Evolutionary conservation across 2,888 invertebrate genomes (phyloP).

Genomic region (Drosophila paucipuncta): DNA sequence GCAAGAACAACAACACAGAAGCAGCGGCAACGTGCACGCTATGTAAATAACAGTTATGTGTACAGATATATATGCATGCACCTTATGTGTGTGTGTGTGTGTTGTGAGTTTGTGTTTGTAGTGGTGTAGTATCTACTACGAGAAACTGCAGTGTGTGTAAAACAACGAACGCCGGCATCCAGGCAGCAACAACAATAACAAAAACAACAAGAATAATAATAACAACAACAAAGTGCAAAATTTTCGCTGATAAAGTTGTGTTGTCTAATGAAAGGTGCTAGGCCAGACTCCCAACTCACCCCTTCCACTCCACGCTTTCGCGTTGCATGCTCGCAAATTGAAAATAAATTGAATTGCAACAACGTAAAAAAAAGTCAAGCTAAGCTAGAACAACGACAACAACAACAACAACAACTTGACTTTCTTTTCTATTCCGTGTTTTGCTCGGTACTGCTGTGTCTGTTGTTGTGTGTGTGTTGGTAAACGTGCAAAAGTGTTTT

Average conservation of each 20-base stretch:
- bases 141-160: constrained; percentile 51
- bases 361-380: constrained; percentile 68
- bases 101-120: constrained; percentile 17
- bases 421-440: constrained; percentile 11
- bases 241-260: constrained; percentile 68
- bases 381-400: constrained; percentile 21
- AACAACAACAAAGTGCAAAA: constrained; percentile 47
- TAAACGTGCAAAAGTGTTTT: constrained; percentile 56
- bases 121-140: constrained; percentile 49
- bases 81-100: constrained; percentile 27
- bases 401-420: constrained; percentile 32
- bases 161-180: constrained; percentile 65
- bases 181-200: constrained; percentile 42
- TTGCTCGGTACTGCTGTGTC: not conserved
- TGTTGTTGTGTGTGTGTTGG: constrained; percentile 13
- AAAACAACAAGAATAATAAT: constrained; percentile 30
- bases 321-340: constrained; percentile 75
- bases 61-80: constrained; percentile 12
- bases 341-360: constrained; percentile 76
- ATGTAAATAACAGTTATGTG: constrained; percentile 65
- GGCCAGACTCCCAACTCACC: constrained; percentile 15
- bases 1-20: constrained; percentile 43
- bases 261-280: constrained; percentile 66
- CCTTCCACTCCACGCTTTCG: constrained; percentile 1
- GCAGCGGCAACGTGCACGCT: constrained; percentile 69